A percentile compares a stretch with the other conserved stretches of the same genome.
Conservation (phyloP, 2,797 vertebrate genomes). For the Adelosebastes latens region DNA sequence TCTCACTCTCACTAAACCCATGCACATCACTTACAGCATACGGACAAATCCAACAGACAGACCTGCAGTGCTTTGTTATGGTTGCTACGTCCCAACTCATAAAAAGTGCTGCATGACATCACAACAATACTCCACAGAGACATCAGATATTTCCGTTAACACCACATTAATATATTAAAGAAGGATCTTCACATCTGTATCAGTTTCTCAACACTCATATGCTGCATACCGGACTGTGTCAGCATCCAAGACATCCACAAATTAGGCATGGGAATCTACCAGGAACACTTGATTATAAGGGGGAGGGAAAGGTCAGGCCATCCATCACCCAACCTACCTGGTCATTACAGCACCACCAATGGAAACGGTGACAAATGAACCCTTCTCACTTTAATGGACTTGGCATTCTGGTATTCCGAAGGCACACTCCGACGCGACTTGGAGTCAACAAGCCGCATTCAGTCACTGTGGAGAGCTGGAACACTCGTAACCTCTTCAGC, state of each 20-base stretch:
- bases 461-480: conserved; percentile 59
- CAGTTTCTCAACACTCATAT: neutral
- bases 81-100: neutral
- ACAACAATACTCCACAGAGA: neutral
- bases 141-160: neutral
- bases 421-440: conserved; percentile 52
- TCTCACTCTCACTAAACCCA: neutral
- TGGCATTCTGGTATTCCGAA: conserved; percentile 75
- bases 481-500: conserved; percentile 65
- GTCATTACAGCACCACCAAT: conserved; percentile 75
- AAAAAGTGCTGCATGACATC: neutral
- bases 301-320: conserved; percentile 77
- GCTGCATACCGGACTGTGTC: conserved; percentile 6
- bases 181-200: neutral
- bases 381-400: conserved; percentile 79
- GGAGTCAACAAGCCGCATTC: conserved; percentile 76
- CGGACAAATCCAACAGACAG: neutral
- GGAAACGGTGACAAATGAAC: conserved; percentile 79
- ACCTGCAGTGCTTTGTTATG: neutral
- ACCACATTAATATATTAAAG: neutral
- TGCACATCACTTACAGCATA: neutral
- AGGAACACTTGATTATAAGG: conserved; percentile 71
- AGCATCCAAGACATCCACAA: conserved; percentile 45
- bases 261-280: conserved; percentile 59
- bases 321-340: conserved; percentile 78